Conservation (phyloP, 2,888 invertebrate species). For the Cylloceria caligata region DNA sequence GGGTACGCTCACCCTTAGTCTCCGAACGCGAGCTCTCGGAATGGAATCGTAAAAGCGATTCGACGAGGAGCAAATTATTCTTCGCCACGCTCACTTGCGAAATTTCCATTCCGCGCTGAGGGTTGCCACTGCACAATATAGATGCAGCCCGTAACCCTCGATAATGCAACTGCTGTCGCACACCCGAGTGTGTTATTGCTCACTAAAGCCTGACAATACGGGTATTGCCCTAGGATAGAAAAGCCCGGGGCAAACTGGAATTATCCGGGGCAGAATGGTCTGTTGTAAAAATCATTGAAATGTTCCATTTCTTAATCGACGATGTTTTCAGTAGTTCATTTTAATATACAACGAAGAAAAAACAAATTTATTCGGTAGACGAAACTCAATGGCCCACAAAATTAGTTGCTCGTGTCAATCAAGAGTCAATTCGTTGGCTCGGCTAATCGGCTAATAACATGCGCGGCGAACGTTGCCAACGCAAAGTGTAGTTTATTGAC, state of each 20-base stretch:
- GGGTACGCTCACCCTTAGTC: conserved; percentile 13
- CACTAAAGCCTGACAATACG: conserved; percentile 18
- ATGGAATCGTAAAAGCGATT: conserved; percentile 50
- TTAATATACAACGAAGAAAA: no score
- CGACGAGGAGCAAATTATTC: conserved; percentile 50
- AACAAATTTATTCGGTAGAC: no score
- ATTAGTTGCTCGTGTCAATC: no score
- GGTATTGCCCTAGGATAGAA: conserved; percentile 12
- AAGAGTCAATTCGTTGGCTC: background rate
- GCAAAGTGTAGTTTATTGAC: no score
- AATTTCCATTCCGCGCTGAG: conserved; percentile 45
- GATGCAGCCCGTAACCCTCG: conserved; percentile 35
- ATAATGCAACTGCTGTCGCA: conserved; percentile 30
- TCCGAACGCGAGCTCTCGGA: conserved; percentile 20
- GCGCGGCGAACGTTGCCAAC: no score
- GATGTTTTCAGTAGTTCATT: no score
- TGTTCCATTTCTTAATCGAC: no score
- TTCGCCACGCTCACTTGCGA: conserved; percentile 44
- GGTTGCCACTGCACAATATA: conserved; percentile 23
- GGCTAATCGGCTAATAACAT: background rate
- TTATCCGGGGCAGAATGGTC: background rate
- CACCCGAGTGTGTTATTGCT: conserved; percentile 28
- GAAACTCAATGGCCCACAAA: no score
- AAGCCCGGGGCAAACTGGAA: conserved; percentile 1
- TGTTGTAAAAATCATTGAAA: background rate